These are phyloP conservation scores for Platyrinchus mystaceus DNA, from an alignment of 2,797 vertebrate species.

Conservation along the genomic window DNA sequence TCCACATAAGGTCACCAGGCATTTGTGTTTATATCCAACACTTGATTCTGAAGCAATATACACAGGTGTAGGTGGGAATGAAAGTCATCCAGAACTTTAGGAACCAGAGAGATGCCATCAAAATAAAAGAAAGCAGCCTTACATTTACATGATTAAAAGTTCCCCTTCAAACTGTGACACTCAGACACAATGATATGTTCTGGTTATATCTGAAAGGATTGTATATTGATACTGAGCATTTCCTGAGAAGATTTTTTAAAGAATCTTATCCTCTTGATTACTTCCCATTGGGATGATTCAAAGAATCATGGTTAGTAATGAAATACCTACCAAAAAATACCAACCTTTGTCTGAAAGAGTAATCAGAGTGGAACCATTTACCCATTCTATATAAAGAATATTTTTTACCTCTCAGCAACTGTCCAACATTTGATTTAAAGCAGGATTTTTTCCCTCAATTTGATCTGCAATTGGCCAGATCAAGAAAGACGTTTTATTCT, in stretches of 20 bases:
- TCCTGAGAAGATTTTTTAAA: not conserved
- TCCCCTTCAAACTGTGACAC: not conserved
- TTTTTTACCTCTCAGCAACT: not conserved
- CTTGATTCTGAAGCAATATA: not conserved
- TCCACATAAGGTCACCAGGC: not conserved
- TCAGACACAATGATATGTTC: not conserved
- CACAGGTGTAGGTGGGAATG: not conserved
- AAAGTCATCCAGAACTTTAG: not conserved
- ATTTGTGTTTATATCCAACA: not conserved
- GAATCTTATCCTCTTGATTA: not conserved
- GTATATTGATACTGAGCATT: not conserved
- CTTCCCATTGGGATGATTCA: not conserved
- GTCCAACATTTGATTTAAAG: not conserved
- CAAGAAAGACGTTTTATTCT: constrained; percentile 35
- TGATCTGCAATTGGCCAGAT: constrained; percentile 38
- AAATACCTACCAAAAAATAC: not conserved
- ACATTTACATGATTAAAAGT: not conserved
- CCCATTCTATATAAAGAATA: not conserved
- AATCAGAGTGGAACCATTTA: not conserved
- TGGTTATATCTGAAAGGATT: not conserved
- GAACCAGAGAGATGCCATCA: not conserved
- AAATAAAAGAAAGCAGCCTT: not conserved
- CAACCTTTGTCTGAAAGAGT: not conserved
- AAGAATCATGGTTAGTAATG: not conserved
- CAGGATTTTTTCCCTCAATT: not conserved